Percentiles rank a stretch among this genome's conserved stretches.
Conservation (phyloP, 2,888 invertebrate species). For the Cenopis cana region DNA sequence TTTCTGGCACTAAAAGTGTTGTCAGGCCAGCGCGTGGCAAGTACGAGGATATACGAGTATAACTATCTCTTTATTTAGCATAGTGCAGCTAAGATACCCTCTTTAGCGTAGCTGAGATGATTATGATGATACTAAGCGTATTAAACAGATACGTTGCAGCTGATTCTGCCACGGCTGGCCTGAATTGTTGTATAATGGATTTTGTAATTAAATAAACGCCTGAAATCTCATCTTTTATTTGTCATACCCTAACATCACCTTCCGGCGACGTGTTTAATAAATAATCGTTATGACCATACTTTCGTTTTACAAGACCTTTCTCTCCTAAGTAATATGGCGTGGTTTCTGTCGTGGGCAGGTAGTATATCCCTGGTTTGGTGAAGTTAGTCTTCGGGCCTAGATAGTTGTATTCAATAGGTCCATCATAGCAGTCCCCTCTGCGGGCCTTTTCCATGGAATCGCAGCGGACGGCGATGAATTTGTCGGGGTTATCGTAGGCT, state of each 20-base stretch:
- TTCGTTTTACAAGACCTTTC: constrained; percentile 60
- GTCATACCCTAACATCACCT: constrained; percentile 62
- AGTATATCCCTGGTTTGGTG: constrained; percentile 69
- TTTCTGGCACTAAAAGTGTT: background rate
- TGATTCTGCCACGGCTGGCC: background rate
- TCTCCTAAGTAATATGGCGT: constrained; percentile 67
- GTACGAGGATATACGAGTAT: background rate
- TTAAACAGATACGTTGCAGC: background rate
- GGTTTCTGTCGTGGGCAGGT: constrained; percentile 64
- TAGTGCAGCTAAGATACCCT: too few relatives aligned
- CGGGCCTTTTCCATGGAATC: constrained; percentile 63
- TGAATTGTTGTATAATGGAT: constrained; percentile 62
- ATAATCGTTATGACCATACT: constrained; percentile 63
- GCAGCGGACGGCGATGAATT: constrained; percentile 69
- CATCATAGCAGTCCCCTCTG: constrained; percentile 66
- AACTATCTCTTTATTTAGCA: background rate
- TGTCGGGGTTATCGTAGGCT: constrained; percentile 60
- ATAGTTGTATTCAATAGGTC: constrained; percentile 56
- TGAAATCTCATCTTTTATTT: constrained; percentile 55
- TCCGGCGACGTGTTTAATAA: constrained; percentile 65
- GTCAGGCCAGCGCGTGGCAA: too few relatives aligned
- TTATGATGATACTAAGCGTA: background rate
- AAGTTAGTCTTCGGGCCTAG: constrained; percentile 73
- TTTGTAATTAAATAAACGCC: constrained; percentile 64
- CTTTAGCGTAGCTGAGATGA: too few relatives aligned